These are phyloP conservation scores for Chloroclysta siterata DNA, from an alignment of 2,888 invertebrate genomes.

Conservation along the genomic window DNA sequence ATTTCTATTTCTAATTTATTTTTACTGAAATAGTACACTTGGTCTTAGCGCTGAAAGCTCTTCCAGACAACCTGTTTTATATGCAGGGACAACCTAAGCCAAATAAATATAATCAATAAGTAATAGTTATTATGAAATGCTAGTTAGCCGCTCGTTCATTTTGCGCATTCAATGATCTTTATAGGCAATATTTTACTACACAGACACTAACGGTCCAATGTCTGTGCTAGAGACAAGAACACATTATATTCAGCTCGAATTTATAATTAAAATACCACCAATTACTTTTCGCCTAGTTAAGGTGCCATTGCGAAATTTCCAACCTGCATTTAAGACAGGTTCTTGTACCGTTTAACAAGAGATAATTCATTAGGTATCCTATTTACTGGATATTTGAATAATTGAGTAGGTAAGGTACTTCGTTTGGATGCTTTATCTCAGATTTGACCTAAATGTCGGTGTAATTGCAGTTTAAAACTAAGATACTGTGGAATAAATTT, in stretches of 20 bases:
- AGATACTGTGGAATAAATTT: not conserved
- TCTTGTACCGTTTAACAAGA: slow-evolving; percentile 16
- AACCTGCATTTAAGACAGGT: slow-evolving; percentile 44
- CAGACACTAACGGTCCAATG: slow-evolving; percentile 22
- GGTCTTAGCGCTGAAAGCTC: no score
- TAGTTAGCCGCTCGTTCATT: not conserved
- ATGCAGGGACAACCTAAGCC: no score
- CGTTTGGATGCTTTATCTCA: slow-evolving; percentile 15
- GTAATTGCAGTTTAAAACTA: slow-evolving; percentile 8
- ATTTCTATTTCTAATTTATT: no score
- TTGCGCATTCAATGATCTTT: slow-evolving; percentile 9
- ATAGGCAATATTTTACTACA: slow-evolving; percentile 12
- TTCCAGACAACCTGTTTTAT: no score
- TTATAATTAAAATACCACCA: slow-evolving; percentile 47
- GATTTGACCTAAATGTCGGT: slow-evolving; percentile 19
- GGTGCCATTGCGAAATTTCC: slow-evolving; percentile 49
- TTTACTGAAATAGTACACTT: no score
- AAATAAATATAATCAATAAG: not conserved
- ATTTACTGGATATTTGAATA: slow-evolving; percentile 25
- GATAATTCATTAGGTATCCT: slow-evolving; percentile 21
- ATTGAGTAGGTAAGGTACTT: slow-evolving; percentile 15
- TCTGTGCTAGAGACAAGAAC: slow-evolving; percentile 27
- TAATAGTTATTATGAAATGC: not conserved
- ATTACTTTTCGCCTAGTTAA: slow-evolving; percentile 59
- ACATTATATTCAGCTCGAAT: slow-evolving; percentile 44